Evolutionary conservation across 2,113 vertebrate genomes (phyloP).

Genomic region (Callospermophilus lateralis): DNA sequence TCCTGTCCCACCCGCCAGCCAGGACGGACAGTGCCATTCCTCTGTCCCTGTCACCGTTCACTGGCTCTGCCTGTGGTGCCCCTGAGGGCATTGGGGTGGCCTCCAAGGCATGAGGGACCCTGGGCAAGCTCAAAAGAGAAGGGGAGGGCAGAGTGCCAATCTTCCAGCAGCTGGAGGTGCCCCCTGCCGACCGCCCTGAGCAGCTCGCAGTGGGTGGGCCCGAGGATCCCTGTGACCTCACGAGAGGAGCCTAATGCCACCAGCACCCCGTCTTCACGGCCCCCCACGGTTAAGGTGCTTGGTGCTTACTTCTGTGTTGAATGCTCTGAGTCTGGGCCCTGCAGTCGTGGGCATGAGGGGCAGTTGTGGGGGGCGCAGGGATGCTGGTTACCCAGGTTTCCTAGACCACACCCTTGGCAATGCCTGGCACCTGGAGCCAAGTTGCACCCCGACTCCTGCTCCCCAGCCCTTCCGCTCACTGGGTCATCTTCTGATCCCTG

Average conservation of each 20-base stretch:
- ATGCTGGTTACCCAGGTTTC: background rate
- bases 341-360: background rate
- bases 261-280: background rate
- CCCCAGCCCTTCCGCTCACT: background rate
- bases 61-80: background rate
- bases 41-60: too few species aligned
- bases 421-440: background rate
- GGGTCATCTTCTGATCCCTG: too few species aligned
- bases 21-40: too few species aligned
- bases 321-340: background rate
- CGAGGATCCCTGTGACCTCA: background rate
- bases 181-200: background rate
- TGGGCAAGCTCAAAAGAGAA: too few species aligned
- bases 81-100: background rate
- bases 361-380: too few species aligned
- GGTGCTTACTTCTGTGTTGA: background rate
- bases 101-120: background rate
- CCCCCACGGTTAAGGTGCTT: background rate
- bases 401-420: background rate
- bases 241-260: background rate
- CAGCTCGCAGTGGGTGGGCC: too few species aligned
- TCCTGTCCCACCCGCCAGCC: too few species aligned
- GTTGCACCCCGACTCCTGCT: background rate
- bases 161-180: background rate
- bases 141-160: background rate